Percentiles rank a stretch among this genome's conserved stretches.
Conservation (phyloP, 2,797 vertebrate genomes). For the Arctocebus calabarensis region DNA sequence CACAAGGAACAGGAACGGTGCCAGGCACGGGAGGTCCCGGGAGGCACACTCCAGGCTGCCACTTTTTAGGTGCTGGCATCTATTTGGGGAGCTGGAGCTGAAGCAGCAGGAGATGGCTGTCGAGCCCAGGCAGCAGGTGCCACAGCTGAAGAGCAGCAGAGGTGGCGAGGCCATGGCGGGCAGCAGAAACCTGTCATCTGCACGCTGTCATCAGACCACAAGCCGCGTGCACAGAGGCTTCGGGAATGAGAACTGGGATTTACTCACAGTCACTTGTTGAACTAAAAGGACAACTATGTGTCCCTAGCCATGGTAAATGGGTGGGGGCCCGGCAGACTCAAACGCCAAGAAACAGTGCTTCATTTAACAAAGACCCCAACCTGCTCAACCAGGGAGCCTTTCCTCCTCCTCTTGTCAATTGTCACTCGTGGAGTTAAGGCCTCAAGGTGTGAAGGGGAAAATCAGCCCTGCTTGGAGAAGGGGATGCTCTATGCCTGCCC, state of each 20-base stretch:
- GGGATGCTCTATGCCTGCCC: background rate
- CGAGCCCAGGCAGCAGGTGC: background rate
- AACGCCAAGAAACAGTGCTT: background rate
- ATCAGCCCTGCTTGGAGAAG: background rate
- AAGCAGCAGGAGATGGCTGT: background rate
- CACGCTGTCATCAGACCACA: too few species aligned
- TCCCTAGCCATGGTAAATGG: background rate
- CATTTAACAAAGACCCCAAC: background rate
- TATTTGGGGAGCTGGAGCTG: background rate
- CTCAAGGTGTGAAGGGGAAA: background rate
- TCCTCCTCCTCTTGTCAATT: background rate
- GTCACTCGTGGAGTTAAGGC: background rate
- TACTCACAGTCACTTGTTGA: background rate
- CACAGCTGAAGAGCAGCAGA: background rate
- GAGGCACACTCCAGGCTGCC: background rate
- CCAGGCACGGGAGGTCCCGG: background rate
- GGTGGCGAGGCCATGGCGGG: fast-evolving
- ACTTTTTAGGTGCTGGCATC: background rate
- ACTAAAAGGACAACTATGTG: fast-evolving
- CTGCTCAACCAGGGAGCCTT: too few species aligned
- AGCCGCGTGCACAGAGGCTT: background rate
- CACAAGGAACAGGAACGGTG: too few species aligned
- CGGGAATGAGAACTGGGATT: background rate
- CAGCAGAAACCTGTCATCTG: too few species aligned
- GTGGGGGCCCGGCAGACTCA: background rate